Percentiles rank a stretch among this genome's conserved stretches.
These are phyloP conservation scores for Panthera leo DNA, from an alignment of 2,113 vertebrate genomes.

Conservation along the genomic window DNA sequence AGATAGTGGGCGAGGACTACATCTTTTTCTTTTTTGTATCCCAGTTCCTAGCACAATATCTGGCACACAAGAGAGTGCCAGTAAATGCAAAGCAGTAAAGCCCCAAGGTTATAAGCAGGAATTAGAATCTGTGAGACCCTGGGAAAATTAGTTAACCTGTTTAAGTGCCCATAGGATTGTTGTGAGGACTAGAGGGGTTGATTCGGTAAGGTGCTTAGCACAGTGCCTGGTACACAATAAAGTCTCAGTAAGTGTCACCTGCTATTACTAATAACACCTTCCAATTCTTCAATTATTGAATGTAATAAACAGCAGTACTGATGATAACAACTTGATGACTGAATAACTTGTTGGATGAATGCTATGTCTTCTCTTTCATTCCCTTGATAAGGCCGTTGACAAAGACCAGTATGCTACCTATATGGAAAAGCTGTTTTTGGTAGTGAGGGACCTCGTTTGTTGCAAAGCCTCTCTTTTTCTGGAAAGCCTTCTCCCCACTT, in stretches of 20 bases:
- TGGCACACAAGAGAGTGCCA: neutral
- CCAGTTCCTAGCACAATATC: neutral
- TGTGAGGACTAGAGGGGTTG: neutral
- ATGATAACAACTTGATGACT: neutral
- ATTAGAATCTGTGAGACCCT: neutral
- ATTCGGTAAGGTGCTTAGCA: neutral
- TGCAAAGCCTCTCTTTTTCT: neutral
- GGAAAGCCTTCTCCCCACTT: conserved; percentile 29
- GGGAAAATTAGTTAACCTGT: neutral
- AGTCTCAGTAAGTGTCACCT: neutral
- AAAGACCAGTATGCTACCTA: neutral
- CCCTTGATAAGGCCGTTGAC: neutral
- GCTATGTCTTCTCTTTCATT: neutral
- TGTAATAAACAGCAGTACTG: too few species aligned
- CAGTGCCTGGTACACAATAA: neutral
- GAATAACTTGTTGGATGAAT: neutral
- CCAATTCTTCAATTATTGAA: neutral
- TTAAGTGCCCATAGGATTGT: neutral
- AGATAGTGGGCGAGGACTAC: neutral
- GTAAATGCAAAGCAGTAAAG: neutral
- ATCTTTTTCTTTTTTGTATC: neutral
- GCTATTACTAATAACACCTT: neutral
- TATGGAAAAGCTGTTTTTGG: neutral
- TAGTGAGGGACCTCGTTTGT: neutral
- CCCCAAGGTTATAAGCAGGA: neutral